A percentile compares a stretch with the other conserved stretches of the same genome.
These are phyloP conservation scores for Embiotoca jacksoni DNA, from an alignment of 2,113 vertebrate species.

Conservation along the genomic window DNA sequence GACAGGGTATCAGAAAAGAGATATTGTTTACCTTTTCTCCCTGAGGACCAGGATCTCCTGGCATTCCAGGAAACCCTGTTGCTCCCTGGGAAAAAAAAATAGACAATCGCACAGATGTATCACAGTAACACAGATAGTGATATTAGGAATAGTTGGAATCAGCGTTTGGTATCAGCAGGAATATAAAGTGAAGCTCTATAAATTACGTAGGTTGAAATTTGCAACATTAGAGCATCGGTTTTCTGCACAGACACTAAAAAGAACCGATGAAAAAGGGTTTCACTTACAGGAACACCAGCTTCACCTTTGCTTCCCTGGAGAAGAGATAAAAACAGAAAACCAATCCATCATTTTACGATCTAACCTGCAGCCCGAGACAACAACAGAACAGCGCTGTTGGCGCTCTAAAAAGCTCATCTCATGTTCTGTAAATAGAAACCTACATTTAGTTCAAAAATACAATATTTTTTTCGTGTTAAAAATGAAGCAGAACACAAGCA, in stretches of 20 bases:
- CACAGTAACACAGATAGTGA: neutral
- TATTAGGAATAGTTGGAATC: too few relatives aligned
- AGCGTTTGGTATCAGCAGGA: neutral
- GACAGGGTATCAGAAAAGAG: neutral
- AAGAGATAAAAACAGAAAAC: slow-evolving; percentile 50
- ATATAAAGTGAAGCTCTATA: neutral
- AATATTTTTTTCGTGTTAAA: neutral
- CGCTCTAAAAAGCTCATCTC: neutral
- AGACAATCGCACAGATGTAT: neutral
- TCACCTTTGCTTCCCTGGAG: slow-evolving; percentile 82
- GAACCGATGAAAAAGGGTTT: neutral
- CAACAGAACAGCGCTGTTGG: neutral
- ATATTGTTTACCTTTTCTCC: slow-evolving; percentile 85
- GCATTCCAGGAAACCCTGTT: slow-evolving; percentile 82
- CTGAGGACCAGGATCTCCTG: slow-evolving; percentile 82
- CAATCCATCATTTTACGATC: slow-evolving; percentile 13
- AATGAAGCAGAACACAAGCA: neutral
- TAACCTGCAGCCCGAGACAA: neutral
- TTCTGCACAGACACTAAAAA: neutral
- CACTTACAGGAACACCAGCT: slow-evolving; percentile 80
- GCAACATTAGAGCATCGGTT: too few relatives aligned
- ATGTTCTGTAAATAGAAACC: accelerated
- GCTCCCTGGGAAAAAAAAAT: slow-evolving; percentile 79
- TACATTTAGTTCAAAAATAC: neutral
- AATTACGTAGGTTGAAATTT: neutral